These are phyloP conservation scores for Tringa solitaria DNA, from an alignment of 2,113 vertebrate species.

Conservation along the genomic window DNA sequence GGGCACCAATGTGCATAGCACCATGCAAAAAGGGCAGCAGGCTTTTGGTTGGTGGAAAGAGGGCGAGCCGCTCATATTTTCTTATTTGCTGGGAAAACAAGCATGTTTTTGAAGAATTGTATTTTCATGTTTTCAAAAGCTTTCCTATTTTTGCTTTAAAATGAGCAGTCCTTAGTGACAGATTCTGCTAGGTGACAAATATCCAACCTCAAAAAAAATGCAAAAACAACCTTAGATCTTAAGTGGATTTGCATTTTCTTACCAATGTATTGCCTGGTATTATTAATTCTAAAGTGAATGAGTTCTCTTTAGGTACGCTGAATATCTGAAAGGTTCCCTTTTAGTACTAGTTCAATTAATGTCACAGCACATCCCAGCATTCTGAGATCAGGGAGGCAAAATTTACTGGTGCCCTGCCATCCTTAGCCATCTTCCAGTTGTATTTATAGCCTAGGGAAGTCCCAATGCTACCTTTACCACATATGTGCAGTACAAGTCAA, in stretches of 20 bases:
- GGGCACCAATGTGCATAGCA: too few relatives aligned
- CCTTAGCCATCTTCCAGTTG: constrained; percentile 1
- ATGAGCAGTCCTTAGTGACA: background rate
- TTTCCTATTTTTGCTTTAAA: background rate
- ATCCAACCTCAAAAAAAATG: constrained; percentile 8
- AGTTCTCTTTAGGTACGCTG: background rate
- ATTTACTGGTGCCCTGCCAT: constrained; percentile 16
- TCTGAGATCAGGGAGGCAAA: background rate
- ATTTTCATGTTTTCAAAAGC: background rate
- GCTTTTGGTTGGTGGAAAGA: background rate
- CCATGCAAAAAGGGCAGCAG: background rate
- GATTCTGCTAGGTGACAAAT: background rate
- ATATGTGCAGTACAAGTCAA: constrained; percentile 10
- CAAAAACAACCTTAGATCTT: background rate
- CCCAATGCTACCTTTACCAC: constrained; percentile 41
- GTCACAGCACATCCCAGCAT: background rate
- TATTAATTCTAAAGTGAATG: background rate
- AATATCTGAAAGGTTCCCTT: background rate
- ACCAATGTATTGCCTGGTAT: background rate
- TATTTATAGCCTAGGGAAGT: constrained; percentile 59
- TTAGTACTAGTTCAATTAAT: background rate
- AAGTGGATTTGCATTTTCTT: background rate
- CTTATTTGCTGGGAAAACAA: background rate
- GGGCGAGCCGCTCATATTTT: background rate
- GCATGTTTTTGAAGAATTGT: background rate